A percentile compares a stretch with the other conserved stretches of the same genome.
Evolutionary conservation across 1,140 invertebrate genomes (phyloP).

Genomic region (Leptopilina boulardi): DNA sequence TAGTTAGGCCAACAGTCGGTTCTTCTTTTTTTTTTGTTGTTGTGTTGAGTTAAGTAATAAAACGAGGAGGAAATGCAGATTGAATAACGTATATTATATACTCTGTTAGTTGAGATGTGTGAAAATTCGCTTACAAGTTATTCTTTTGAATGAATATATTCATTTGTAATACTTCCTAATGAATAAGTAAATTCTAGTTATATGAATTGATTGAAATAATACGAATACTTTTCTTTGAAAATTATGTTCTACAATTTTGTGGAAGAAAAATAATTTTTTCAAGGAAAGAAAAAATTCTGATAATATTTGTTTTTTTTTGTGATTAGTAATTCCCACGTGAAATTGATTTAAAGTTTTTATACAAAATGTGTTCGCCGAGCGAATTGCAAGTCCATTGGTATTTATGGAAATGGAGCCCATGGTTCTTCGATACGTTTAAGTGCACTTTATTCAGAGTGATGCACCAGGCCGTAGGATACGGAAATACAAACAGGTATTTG

Average conservation of each 20-base stretch:
- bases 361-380: neutral
- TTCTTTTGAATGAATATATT: no score
- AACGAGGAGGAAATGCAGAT: neutral
- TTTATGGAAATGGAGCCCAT: conserved; percentile 6
- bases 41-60: neutral
- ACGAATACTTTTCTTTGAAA: no score
- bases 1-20: neutral
- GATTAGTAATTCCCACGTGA: neutral
- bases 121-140: neutral
- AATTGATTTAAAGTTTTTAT: neutral
- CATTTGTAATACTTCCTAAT: no score
- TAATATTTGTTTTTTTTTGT: neutral
- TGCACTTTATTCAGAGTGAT: conserved; percentile 48
- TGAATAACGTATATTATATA: neutral
- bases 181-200: no score
- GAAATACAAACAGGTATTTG: conserved; percentile 11
- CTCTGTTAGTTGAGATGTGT: neutral
- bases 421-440: conserved; percentile 44
- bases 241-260: no score
- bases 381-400: neutral
- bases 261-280: neutral
- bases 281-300: neutral
- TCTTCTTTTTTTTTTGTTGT: neutral
- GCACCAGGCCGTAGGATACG: conserved; percentile 38
- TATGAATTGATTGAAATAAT: no score